phyloP scores from a whole-genome alignment of 2,888 invertebrate genomes.

The Pycnomerus fuliginosus region DNA sequence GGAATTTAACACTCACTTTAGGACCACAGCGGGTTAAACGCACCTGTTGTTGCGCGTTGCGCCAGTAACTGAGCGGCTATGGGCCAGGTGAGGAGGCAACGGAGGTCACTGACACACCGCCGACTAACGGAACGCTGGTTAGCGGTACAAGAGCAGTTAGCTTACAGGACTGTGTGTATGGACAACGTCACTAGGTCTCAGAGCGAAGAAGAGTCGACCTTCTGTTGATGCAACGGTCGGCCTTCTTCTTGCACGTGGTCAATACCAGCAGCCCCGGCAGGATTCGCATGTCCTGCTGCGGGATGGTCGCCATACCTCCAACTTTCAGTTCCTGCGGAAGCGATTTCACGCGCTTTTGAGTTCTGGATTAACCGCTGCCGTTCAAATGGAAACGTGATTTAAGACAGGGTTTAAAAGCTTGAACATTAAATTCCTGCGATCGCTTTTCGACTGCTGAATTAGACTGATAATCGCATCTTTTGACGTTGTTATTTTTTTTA shows the following conservation, averaged over 20 bases:
- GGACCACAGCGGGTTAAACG: constrained; percentile 31
- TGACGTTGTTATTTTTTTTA: too few species aligned
- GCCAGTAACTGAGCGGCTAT: constrained; percentile 48
- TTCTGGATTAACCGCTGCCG: background rate
- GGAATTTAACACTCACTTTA: constrained; percentile 11
- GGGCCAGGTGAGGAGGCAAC: constrained; percentile 52
- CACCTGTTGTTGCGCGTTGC: constrained; percentile 53
- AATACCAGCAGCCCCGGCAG: constrained; percentile 7
- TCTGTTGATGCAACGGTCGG: constrained; percentile 13
- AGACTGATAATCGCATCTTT: too few species aligned
- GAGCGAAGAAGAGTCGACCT: constrained; percentile 19
- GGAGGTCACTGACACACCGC: constrained; percentile 52
- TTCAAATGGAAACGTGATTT: too few species aligned
- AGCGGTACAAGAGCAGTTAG: constrained; percentile 55
- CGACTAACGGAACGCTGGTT: constrained; percentile 48
- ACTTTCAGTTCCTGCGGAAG: too few species aligned
- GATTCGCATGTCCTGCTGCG: constrained; percentile 7
- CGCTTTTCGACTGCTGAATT: too few species aligned
- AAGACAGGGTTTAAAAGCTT: too few species aligned
- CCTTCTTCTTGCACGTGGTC: constrained; percentile 16
- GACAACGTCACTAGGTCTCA: constrained; percentile 22
- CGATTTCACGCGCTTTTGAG: constrained; percentile 4
- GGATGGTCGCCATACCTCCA: constrained; percentile 3
- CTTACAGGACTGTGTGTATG: constrained; percentile 54
- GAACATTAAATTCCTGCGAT: too few species aligned